Evolutionary conservation across 2,113 vertebrate genomes (phyloP).

Genomic region (Aplodontia rufa): DNA sequence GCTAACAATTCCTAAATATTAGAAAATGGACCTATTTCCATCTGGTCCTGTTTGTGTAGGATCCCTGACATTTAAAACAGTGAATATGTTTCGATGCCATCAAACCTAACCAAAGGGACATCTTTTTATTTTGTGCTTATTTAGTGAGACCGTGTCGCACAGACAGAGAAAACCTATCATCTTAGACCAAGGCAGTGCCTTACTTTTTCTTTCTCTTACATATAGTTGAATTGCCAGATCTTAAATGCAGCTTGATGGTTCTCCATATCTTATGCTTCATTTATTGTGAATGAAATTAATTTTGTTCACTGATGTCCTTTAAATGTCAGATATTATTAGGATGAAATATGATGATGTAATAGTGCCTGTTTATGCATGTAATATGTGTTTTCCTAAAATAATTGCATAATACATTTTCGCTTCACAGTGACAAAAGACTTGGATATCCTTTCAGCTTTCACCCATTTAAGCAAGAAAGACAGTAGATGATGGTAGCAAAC

Average conservation of each 20-base stretch:
- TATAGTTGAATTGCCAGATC: not conserved
- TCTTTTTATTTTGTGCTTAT: not conserved
- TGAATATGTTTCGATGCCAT: not conserved
- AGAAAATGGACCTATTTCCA: not conserved
- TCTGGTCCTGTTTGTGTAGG: not conserved
- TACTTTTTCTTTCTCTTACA: slow-evolving; percentile 42
- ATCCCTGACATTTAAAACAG: not conserved
- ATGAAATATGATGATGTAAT: slow-evolving; percentile 50
- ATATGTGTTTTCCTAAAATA: slow-evolving; percentile 64
- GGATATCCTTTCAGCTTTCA: not conserved
- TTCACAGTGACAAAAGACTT: not conserved
- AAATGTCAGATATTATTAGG: slow-evolving; percentile 50
- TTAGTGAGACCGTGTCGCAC: not conserved
- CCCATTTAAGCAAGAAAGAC: not conserved
- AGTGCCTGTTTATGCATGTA: slow-evolving; percentile 43
- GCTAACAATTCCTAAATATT: not conserved
- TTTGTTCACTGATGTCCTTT: slow-evolving; percentile 4
- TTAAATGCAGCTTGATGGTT: slow-evolving; percentile 15
- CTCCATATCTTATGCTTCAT: slow-evolving; percentile 38
- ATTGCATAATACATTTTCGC: slow-evolving; percentile 52
- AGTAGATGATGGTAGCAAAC: not conserved
- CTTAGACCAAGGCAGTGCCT: slow-evolving; percentile 1
- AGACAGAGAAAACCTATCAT: slow-evolving; percentile 13
- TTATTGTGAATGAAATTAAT: slow-evolving; percentile 65
- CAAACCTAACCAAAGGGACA: not conserved